Conservation (phyloP, 2,797 vertebrate genomes). For the Megaceryle alcyon region DNA sequence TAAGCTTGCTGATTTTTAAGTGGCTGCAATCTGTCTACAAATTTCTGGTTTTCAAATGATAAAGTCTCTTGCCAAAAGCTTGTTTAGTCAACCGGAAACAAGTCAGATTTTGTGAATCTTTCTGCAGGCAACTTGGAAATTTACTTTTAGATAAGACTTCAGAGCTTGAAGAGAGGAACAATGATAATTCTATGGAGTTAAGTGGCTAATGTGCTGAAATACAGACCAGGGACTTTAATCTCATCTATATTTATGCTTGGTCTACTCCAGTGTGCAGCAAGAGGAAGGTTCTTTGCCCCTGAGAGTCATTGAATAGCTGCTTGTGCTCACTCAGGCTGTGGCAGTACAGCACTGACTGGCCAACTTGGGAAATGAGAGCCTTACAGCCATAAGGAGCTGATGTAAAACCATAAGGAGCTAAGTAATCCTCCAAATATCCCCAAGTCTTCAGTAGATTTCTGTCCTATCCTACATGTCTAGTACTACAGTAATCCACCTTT, state of each 20-base stretch:
- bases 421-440: not conserved
- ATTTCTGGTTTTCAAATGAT: not conserved
- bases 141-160: not conserved
- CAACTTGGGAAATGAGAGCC: not conserved
- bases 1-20: not conserved
- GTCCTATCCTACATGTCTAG: not conserved
- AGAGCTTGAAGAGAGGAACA: not conserved
- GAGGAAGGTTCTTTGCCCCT: not conserved
- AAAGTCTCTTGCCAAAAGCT: not conserved
- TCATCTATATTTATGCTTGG: not conserved
- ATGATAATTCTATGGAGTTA: not conserved
- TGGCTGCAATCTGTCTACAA: not conserved
- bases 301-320: not conserved
- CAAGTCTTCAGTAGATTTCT: not conserved
- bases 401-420: not conserved
- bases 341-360: not conserved
- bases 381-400: not conserved
- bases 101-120: not conserved
- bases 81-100: not conserved
- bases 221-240: not conserved
- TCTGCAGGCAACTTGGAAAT: not conserved
- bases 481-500: not conserved
- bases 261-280: not conserved
- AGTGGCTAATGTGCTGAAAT: not conserved
- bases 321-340: rapidly evolving